These are phyloP conservation scores for Leuciscus waleckii DNA, from an alignment of 2,797 vertebrate species.

Conservation along the genomic window DNA sequence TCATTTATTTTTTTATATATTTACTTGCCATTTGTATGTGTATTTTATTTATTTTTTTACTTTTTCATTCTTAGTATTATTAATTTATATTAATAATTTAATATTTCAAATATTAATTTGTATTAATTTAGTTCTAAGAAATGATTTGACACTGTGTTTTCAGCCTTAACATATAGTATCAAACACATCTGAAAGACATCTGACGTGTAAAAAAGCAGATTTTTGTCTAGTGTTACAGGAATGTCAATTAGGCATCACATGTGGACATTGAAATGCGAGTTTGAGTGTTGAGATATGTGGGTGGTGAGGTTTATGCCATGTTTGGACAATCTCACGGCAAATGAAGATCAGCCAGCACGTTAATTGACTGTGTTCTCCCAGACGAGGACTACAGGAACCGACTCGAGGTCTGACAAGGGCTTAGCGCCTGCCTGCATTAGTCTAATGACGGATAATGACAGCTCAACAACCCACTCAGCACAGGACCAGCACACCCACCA, in stretches of 20 bases:
- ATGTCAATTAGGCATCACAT: constrained; percentile 9
- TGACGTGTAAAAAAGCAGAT: not conserved
- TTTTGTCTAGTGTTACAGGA: not conserved
- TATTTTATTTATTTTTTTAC: not conserved
- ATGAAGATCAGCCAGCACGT: constrained; percentile 59
- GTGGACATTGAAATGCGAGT: constrained; percentile 18
- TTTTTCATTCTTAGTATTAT: not conserved
- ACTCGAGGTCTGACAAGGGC: constrained; percentile 55
- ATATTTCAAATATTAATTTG: not conserved
- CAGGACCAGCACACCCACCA: constrained; percentile 62
- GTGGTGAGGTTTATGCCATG: constrained; percentile 23
- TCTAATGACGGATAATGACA: constrained; percentile 73
- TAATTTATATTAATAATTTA: not conserved
- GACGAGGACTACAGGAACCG: constrained; percentile 45
- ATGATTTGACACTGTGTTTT: not conserved
- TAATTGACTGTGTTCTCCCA: constrained; percentile 66
- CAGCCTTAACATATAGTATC: not conserved
- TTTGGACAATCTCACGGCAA: constrained; percentile 20
- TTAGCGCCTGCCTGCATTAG: constrained; percentile 57
- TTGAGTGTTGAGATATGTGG: constrained; percentile 29
- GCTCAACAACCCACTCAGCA: constrained; percentile 65
- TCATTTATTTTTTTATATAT: not conserved
- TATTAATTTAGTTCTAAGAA: not conserved
- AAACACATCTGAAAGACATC: constrained; percentile 22
- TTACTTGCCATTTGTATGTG: too few species aligned